Conservation (phyloP, 2,113 vertebrate species). For the Scomber colias region DNA sequence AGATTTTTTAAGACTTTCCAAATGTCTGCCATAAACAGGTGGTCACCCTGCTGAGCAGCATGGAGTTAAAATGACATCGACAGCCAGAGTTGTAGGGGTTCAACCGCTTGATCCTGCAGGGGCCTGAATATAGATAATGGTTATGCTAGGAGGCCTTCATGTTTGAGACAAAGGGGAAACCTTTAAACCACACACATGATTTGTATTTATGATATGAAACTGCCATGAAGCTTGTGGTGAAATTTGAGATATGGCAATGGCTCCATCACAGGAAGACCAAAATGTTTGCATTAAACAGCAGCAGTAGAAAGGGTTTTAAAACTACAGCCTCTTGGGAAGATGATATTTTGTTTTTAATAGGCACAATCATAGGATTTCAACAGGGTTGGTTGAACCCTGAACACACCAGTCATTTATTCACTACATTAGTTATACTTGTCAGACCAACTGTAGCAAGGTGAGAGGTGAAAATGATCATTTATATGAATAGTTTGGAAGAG, state of each 20-base stretch:
- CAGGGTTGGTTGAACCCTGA: neutral
- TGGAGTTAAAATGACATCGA: slow-evolving; percentile 85
- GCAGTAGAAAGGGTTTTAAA: neutral
- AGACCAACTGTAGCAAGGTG: neutral
- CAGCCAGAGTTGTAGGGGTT: slow-evolving; percentile 82
- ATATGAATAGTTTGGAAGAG: neutral
- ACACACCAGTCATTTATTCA: neutral
- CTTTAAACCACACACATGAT: slow-evolving; percentile 11
- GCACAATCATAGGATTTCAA: neutral
- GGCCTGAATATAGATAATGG: slow-evolving; percentile 81
- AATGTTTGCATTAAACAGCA: neutral
- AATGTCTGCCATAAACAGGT: slow-evolving; percentile 83
- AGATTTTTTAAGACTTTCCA: slow-evolving; percentile 48
- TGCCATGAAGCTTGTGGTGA: neutral
- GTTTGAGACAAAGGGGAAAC: slow-evolving; percentile 64
- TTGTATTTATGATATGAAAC: slow-evolving; percentile 20
- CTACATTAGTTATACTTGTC: neutral
- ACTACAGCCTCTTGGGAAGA: neutral
- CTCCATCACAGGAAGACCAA: neutral
- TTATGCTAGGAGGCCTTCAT: slow-evolving; percentile 66
- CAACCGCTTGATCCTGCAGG: slow-evolving; percentile 81
- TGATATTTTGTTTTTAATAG: neutral
- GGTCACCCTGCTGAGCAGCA: slow-evolving; percentile 79
- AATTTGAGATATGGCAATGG: neutral
- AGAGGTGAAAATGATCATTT: slow-evolving; percentile 6